phyloP scores from a whole-genome alignment of 2,888 invertebrate genomes.

The Stenichneumon culpator region DNA sequence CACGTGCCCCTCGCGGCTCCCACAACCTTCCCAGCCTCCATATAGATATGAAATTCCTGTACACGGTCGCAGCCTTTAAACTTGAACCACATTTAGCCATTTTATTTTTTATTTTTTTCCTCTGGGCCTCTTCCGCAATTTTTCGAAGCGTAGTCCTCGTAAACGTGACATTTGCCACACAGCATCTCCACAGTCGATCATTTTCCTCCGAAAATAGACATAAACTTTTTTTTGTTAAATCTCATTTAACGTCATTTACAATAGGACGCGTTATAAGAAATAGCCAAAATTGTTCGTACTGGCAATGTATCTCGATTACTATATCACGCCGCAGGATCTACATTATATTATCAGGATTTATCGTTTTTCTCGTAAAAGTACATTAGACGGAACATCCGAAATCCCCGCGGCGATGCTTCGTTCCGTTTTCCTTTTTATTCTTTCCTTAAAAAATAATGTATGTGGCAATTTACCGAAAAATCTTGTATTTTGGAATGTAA shows the following conservation, averaged over 20 bases:
- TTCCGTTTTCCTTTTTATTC: conserved; percentile 3
- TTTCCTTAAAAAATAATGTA: background rate
- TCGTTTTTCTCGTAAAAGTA: background rate
- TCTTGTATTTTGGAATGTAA: too few species aligned
- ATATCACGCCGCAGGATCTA: background rate
- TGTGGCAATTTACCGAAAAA: too few species aligned
- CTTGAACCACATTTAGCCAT: conserved; percentile 52
- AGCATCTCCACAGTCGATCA: background rate
- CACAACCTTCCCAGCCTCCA: background rate
- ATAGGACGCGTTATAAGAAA: background rate
- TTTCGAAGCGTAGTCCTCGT: conserved; percentile 36
- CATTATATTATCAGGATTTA: background rate
- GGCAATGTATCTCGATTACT: background rate
- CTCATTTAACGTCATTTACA: background rate
- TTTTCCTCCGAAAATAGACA: conserved; percentile 40
- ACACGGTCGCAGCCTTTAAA: conserved; percentile 43
- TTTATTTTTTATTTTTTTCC: conserved; percentile 34
- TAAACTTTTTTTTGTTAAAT: background rate
- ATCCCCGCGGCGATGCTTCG: background rate
- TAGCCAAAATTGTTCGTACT: too few species aligned
- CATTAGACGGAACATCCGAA: background rate
- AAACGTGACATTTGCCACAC: conserved; percentile 43
- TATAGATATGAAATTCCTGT: conserved; percentile 13
- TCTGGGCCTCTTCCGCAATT: conserved; percentile 23
- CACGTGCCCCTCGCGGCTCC: conserved; percentile 22